phyloP scores from a whole-genome alignment of 64 coral and sea anemone genomes.

The Pocillopora verrucosa region DNA sequence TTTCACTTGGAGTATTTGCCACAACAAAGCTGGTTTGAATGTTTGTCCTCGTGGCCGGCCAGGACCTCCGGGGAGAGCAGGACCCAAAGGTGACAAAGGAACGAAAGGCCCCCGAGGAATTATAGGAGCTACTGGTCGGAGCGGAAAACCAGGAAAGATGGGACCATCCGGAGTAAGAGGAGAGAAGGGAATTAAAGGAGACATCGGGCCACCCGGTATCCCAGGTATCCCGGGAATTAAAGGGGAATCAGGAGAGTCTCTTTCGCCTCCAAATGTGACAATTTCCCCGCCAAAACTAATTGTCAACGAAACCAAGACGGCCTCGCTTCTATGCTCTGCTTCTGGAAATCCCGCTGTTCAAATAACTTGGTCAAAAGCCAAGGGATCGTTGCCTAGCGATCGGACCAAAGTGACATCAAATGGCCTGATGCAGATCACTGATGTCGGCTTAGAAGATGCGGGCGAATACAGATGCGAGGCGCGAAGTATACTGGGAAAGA shows the following conservation, averaged over 20 bases:
- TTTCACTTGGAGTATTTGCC: not conserved
- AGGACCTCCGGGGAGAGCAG: conserved; percentile 6
- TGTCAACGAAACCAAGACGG: too few relatives aligned
- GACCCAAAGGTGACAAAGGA: not conserved
- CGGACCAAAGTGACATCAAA: not conserved
- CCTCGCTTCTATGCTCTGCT: not conserved
- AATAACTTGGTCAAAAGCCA: not conserved
- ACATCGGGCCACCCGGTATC: conserved; percentile 9
- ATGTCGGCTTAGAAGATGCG: not conserved
- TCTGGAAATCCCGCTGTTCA: not conserved
- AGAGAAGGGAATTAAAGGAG: conserved; percentile 30
- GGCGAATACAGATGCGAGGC: not conserved
- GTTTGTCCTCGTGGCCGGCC: not conserved
- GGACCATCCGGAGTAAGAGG: conserved; percentile 40
- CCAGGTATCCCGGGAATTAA: too few relatives aligned
- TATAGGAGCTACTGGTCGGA: conserved; percentile 9
- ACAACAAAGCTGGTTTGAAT: not conserved
- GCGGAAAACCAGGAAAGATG: conserved; percentile 29
- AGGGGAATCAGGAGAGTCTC: too few relatives aligned
- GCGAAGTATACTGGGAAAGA: conserved; percentile 1
- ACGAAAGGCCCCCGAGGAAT: conserved; percentile 14
- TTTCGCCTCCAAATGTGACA: not conserved
- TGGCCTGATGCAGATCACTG: not conserved
- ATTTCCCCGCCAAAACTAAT: too few relatives aligned
- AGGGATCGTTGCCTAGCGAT: not conserved